These are phyloP conservation scores for Phaethornis superciliosus DNA, from an alignment of 2,113 vertebrate species.

Conservation along the genomic window DNA sequence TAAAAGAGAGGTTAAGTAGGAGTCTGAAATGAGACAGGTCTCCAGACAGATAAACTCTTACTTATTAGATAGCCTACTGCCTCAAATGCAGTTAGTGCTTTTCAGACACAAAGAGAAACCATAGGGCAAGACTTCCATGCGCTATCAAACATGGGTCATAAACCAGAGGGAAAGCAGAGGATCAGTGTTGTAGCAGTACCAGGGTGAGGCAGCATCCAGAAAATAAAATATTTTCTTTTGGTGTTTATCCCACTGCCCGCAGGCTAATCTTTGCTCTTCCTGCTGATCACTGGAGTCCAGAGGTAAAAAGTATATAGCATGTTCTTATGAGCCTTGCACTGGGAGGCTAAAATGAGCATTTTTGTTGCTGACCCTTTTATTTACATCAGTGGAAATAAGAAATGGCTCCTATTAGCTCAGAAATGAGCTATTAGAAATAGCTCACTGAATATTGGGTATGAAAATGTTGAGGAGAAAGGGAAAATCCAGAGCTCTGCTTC, in stretches of 20 bases:
- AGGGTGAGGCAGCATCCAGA: accelerated
- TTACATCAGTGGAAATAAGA: background rate
- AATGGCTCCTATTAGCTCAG: background rate
- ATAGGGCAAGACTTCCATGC: accelerated
- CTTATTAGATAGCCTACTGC: background rate
- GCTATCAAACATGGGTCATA: accelerated
- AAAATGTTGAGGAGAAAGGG: background rate
- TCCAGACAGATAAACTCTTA: background rate
- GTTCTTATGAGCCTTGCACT: background rate
- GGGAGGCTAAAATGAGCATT: background rate
- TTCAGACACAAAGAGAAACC: background rate
- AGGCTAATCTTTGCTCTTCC: background rate
- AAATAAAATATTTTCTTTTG: background rate
- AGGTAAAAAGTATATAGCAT: accelerated
- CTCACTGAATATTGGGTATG: background rate
- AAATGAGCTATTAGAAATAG: too few species aligned
- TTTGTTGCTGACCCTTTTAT: background rate
- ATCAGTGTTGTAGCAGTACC: background rate
- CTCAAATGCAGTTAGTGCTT: background rate
- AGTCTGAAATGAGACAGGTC: background rate
- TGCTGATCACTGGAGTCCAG: background rate
- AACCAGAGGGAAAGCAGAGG: background rate
- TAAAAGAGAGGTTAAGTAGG: background rate
- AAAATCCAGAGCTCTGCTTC: background rate
- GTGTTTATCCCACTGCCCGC: accelerated